Evolutionary conservation across 2,113 vertebrate genomes (phyloP).

Genomic region (Paraplagusia blochii): DNA sequence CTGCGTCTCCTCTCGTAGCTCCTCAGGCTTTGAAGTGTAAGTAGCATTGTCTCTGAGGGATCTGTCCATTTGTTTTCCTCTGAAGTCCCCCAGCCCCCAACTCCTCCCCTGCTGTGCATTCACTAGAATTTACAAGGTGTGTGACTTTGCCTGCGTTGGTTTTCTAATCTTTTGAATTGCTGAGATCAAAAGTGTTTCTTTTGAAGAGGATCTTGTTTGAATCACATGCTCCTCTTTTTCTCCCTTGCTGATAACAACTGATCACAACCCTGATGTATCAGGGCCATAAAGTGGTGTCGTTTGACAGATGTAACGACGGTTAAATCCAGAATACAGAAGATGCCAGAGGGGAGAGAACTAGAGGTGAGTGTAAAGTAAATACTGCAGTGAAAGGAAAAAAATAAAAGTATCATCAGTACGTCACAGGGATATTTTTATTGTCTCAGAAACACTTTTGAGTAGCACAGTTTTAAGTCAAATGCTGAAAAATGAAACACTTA

Average conservation of each 20-base stretch:
- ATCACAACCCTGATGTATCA: slow-evolving; percentile 38
- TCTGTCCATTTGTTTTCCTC: slow-evolving; percentile 76
- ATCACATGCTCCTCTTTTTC: slow-evolving; percentile 53
- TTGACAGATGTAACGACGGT: slow-evolving; percentile 7
- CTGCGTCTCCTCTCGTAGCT: slow-evolving; percentile 41
- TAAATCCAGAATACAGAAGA: background rate
- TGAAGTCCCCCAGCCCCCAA: slow-evolving; percentile 63
- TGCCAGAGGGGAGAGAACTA: too few relatives aligned
- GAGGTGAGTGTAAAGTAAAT: too few relatives aligned
- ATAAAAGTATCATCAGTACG: too few relatives aligned
- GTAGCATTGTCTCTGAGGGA: slow-evolving; percentile 66
- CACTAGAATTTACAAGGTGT: slow-evolving; percentile 69
- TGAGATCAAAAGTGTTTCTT: slow-evolving; percentile 63
- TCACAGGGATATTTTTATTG: too few relatives aligned
- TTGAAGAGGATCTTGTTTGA: slow-evolving; percentile 49
- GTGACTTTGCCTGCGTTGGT: slow-evolving; percentile 61
- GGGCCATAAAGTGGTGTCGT: slow-evolving; percentile 23
- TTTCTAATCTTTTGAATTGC: slow-evolving; percentile 70
- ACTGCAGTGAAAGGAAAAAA: too few relatives aligned
- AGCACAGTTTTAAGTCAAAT: too few relatives aligned
- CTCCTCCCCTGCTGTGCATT: slow-evolving; percentile 61
- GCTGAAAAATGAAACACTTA: too few relatives aligned
- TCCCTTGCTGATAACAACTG: slow-evolving; percentile 48
- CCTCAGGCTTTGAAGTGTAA: slow-evolving; percentile 70
- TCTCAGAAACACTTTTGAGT: too few relatives aligned